Evolutionary conservation across 2,797 vertebrate genomes (phyloP).

Genomic region (Hozukius guyotensis): DNA sequence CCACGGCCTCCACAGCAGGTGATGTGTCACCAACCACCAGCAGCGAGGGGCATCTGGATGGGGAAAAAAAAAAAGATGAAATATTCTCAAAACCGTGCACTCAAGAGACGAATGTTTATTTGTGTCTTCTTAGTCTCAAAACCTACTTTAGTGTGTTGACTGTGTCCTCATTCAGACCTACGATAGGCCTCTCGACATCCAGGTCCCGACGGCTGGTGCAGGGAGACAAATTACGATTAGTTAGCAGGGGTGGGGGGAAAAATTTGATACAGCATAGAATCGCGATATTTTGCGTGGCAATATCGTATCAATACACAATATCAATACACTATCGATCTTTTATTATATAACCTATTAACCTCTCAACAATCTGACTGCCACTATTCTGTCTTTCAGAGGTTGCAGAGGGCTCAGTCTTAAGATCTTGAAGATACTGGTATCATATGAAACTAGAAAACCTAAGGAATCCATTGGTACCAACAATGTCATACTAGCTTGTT

Average conservation of each 20-base stretch:
- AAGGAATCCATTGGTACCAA: too few species aligned
- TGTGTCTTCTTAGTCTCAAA: neutral
- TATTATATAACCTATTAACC: too few species aligned
- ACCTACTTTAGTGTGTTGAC: conserved; percentile 93
- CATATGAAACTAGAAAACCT: too few species aligned
- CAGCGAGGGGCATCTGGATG: conserved; percentile 89
- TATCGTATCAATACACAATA: too few species aligned
- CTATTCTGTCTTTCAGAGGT: too few species aligned
- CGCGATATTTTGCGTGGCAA: too few species aligned
- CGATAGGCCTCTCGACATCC: conserved; percentile 92
- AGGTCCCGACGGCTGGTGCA: conserved; percentile 90
- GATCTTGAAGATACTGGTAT: too few species aligned
- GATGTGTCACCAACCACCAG: conserved; percentile 96
- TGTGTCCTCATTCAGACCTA: conserved; percentile 87
- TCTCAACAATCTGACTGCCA: too few species aligned
- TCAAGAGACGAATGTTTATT: neutral
- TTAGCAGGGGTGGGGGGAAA: neutral
- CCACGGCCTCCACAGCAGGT: conserved; percentile 95
- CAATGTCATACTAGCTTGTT: too few species aligned
- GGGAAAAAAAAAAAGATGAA: neutral
- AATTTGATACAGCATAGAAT: too few species aligned
- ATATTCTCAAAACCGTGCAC: neutral
- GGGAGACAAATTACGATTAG: neutral
- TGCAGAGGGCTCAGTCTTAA: too few species aligned
- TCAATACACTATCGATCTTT: too few species aligned